Evolutionary conservation across 2,797 vertebrate genomes (phyloP).

Genomic region (Kryptolebias ocellatus): DNA sequence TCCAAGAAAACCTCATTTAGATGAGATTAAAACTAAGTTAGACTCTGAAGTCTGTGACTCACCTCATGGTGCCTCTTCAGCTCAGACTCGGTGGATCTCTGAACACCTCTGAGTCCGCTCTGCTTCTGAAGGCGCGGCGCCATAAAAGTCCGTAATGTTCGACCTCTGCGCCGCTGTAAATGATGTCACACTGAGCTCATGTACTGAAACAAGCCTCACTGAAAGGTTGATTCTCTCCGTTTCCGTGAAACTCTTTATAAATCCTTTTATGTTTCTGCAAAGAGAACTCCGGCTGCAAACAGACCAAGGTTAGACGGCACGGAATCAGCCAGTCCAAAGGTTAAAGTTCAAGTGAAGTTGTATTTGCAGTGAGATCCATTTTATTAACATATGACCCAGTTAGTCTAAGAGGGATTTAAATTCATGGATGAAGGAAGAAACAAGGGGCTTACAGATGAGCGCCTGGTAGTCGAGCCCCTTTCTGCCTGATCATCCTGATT

Average conservation of each 20-base stretch:
- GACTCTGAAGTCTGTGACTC: conserved; percentile 5
- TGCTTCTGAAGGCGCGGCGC: not conserved
- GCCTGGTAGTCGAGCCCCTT: too few relatives aligned
- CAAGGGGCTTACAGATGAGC: too few relatives aligned
- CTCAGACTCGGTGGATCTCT: not conserved
- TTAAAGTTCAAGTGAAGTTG: conserved; percentile 5
- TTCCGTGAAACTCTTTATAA: too few relatives aligned
- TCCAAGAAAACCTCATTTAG: too few relatives aligned
- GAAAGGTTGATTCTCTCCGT: too few relatives aligned
- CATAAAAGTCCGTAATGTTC: conserved; percentile 43
- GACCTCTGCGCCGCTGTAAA: conserved; percentile 33
- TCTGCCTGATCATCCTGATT: too few relatives aligned
- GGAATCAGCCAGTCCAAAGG: not conserved
- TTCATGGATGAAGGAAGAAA: too few relatives aligned
- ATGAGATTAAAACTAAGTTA: not conserved
- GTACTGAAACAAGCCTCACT: too few relatives aligned
- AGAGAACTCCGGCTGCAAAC: not conserved
- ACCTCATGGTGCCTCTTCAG: conserved; percentile 47
- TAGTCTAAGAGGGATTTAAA: too few relatives aligned
- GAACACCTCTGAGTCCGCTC: not conserved
- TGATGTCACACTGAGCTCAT: not conserved
- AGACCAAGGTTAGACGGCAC: not conserved
- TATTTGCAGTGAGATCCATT: not conserved
- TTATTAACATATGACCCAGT: not conserved
- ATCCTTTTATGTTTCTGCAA: too few relatives aligned